Conservation (phyloP, 2,888 invertebrate genomes). For the Falcaria lacertinaria region DNA sequence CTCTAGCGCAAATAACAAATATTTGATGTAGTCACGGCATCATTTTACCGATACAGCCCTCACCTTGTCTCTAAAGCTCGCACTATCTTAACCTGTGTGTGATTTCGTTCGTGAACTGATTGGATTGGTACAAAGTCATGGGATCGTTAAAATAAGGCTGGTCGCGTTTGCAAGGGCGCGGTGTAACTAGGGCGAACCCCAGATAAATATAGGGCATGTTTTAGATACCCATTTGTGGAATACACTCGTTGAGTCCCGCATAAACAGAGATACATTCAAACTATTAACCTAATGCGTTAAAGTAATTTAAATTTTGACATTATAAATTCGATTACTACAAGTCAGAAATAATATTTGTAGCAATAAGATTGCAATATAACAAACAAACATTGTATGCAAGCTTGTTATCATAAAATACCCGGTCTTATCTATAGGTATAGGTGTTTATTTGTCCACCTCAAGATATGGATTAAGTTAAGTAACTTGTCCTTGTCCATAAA, state of each 20-base stretch:
- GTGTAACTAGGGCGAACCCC: conserved; percentile 7
- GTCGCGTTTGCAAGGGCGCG: conserved; percentile 19
- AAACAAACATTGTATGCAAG: no score
- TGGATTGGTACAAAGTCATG: conserved; percentile 30
- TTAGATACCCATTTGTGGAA: not conserved
- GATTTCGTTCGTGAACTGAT: conserved; percentile 18
- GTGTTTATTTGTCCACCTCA: no score
- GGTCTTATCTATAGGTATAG: no score
- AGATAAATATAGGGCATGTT: conserved; percentile 7
- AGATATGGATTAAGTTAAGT: no score
- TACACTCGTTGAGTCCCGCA: not conserved
- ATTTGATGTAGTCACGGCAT: conserved; percentile 18
- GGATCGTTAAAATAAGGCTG: conserved; percentile 24
- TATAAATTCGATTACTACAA: no score
- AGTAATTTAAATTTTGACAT: no score
- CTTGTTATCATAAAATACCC: no score
- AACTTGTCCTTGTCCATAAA: no score
- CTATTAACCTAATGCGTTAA: no score
- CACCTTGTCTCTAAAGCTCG: conserved; percentile 13
- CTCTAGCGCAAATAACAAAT: conserved; percentile 22
- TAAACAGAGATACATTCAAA: not conserved
- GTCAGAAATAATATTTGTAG: no score
- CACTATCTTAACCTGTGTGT: not conserved
- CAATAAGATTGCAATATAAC: no score
- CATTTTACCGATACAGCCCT: conserved; percentile 15